phyloP scores from a whole-genome alignment of 2,797 vertebrate species.

The Carapus acus region DNA sequence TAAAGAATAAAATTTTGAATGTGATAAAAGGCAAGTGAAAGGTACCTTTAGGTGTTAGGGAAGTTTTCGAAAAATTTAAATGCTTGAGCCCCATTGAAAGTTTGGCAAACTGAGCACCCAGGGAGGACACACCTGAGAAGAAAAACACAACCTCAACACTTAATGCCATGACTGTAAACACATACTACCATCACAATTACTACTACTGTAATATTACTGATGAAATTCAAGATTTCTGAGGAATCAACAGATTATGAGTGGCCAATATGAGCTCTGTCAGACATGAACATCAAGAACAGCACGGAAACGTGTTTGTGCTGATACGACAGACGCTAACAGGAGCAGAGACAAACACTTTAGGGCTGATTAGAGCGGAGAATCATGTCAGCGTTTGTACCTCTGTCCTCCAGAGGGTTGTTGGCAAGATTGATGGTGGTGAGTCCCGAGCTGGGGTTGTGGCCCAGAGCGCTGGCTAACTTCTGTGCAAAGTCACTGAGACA shows the following conservation, averaged over 20 bases:
- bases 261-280: too few relatives aligned
- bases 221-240: too few relatives aligned
- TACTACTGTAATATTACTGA: too few relatives aligned
- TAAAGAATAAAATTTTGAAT: constrained; percentile 7
- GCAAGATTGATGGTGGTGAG: constrained; percentile 92
- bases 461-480: constrained; percentile 86
- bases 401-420: constrained; percentile 91
- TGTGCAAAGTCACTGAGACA: constrained; percentile 89
- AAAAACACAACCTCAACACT: not conserved
- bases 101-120: constrained; percentile 93
- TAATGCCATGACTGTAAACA: too few relatives aligned
- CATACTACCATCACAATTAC: too few relatives aligned
- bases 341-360: constrained; percentile 18
- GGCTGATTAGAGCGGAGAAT: constrained; percentile 16
- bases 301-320: too few relatives aligned
- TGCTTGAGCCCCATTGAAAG: constrained; percentile 87
- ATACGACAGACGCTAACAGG: not conserved
- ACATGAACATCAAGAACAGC: too few relatives aligned
- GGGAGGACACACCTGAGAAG: constrained; percentile 80
- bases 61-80: constrained; percentile 95
- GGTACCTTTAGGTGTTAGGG: constrained; percentile 93
- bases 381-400: constrained; percentile 74
- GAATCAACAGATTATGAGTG: too few relatives aligned
- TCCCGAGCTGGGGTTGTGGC: constrained; percentile 89
- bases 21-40: not conserved